A percentile compares a stretch with the other conserved stretches of the same genome.
phyloP scores from a whole-genome alignment of 2,797 vertebrate genomes.

The Garrulus glandarius region DNA sequence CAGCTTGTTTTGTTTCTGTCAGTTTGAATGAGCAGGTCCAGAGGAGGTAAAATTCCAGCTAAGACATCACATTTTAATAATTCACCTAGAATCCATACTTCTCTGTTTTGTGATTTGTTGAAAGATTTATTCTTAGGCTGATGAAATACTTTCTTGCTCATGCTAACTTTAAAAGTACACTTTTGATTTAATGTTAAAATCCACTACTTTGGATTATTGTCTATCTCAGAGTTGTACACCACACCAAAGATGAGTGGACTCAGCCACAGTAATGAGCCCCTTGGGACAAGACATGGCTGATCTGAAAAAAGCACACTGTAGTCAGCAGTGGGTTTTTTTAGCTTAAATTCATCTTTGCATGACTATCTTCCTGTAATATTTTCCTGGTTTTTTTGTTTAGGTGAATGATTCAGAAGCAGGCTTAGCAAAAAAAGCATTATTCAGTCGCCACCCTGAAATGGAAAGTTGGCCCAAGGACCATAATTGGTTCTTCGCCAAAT shows the following conservation, averaged over 20 bases:
- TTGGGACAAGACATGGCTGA: not conserved
- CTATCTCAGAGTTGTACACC: not conserved
- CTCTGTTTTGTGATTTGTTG: not conserved
- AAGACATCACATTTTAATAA: not conserved
- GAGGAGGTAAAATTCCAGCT: not conserved
- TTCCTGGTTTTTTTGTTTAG: slow-evolving; percentile 66
- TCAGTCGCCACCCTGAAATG: slow-evolving; percentile 92
- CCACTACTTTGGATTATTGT: not conserved
- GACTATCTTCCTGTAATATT: not conserved
- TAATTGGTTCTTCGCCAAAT: slow-evolving; percentile 92
- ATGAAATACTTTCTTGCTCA: not conserved
- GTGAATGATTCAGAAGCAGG: slow-evolving; percentile 81
- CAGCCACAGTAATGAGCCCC: not conserved
- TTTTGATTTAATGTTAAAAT: not conserved
- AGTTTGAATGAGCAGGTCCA: not conserved
- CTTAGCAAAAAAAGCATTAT: slow-evolving; percentile 83
- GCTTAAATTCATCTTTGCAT: not conserved
- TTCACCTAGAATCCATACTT: not conserved
- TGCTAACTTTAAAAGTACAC: not conserved
- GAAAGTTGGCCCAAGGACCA: slow-evolving; percentile 87
- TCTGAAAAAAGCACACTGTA: not conserved
- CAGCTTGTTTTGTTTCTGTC: not conserved
- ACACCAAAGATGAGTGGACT: not conserved
- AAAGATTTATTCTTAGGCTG: not conserved
- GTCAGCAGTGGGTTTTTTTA: not conserved